These are phyloP conservation scores for Macaria liturata DNA, from an alignment of 2,888 invertebrate genomes.

Conservation along the genomic window DNA sequence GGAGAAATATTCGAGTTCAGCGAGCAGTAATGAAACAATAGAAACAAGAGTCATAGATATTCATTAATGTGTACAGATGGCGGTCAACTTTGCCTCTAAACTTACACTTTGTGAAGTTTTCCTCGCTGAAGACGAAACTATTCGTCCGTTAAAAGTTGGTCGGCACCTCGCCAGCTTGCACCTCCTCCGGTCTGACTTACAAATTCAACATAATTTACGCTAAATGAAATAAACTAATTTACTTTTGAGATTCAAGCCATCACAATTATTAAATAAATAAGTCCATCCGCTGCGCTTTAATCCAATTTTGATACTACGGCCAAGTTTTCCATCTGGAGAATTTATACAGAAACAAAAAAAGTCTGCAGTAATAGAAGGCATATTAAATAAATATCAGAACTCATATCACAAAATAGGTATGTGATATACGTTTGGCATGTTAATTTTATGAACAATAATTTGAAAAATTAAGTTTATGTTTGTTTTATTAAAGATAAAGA, in stretches of 20 bases:
- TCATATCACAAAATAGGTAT: not conserved
- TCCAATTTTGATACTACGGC: slow-evolving; percentile 52
- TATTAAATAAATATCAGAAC: too few species aligned
- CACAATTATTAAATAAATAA: slow-evolving; percentile 37
- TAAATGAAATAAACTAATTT: slow-evolving; percentile 22
- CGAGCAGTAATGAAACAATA: slow-evolving; percentile 44
- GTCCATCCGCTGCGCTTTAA: slow-evolving; percentile 47
- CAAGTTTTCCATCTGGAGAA: slow-evolving; percentile 42
- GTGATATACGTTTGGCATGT: not conserved
- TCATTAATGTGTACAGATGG: slow-evolving; percentile 58
- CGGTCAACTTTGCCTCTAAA: slow-evolving; percentile 55
- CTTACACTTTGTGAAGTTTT: slow-evolving; percentile 40
- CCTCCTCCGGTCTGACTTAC: slow-evolving; percentile 22
- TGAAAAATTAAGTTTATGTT: too few species aligned
- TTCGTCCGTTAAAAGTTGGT: slow-evolving; percentile 38
- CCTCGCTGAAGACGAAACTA: slow-evolving; percentile 35
- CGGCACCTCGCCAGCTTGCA: slow-evolving; percentile 35
- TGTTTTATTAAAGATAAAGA: too few species aligned
- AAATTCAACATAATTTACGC: slow-evolving; percentile 24
- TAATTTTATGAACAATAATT: too few species aligned
- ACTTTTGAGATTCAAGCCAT: slow-evolving; percentile 25
- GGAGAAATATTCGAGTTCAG: slow-evolving; percentile 46
- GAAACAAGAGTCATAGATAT: slow-evolving; percentile 59
- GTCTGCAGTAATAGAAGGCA: not conserved
- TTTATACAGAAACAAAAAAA: slow-evolving; percentile 36